These are phyloP conservation scores for Rhizomys pruinosus DNA, from an alignment of 2,113 vertebrate species.

Conservation along the genomic window DNA sequence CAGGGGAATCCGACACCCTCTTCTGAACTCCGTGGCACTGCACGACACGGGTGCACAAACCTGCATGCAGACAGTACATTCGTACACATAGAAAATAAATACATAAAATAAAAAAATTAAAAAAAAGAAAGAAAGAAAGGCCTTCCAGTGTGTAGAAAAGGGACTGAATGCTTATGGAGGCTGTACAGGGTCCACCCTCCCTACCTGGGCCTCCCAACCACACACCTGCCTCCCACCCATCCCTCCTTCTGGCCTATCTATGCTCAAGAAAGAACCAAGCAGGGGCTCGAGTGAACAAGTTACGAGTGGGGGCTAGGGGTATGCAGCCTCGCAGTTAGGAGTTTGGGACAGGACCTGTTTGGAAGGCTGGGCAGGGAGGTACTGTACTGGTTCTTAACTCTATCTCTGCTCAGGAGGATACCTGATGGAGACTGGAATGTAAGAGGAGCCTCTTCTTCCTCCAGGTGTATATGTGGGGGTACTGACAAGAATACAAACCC, in stretches of 20 bases:
- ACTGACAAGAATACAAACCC: not conserved
- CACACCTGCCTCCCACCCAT: not conserved
- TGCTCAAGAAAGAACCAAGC: not conserved
- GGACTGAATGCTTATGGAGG: not conserved
- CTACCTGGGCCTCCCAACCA: not conserved
- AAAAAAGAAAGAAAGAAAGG: too few species aligned
- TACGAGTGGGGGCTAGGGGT: too few species aligned
- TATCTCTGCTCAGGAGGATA: constrained; percentile 22
- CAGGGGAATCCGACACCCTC: too few species aligned
- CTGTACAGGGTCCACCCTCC: too few species aligned
- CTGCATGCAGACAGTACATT: too few species aligned
- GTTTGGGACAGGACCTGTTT: not conserved
- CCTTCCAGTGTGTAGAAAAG: not conserved
- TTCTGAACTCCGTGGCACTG: too few species aligned
- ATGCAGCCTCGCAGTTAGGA: not conserved
- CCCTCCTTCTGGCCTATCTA: not conserved
- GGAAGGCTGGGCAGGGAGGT: not conserved
- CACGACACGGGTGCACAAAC: too few species aligned
- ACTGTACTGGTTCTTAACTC: not conserved
- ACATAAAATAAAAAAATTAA: too few species aligned
- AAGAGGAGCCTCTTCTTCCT: not conserved
- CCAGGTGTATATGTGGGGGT: not conserved
- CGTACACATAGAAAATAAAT: too few species aligned
- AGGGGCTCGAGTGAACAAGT: not conserved
- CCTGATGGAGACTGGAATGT: not conserved